Conservation (phyloP, 2,888 invertebrate genomes). For the Ophion costatus region DNA sequence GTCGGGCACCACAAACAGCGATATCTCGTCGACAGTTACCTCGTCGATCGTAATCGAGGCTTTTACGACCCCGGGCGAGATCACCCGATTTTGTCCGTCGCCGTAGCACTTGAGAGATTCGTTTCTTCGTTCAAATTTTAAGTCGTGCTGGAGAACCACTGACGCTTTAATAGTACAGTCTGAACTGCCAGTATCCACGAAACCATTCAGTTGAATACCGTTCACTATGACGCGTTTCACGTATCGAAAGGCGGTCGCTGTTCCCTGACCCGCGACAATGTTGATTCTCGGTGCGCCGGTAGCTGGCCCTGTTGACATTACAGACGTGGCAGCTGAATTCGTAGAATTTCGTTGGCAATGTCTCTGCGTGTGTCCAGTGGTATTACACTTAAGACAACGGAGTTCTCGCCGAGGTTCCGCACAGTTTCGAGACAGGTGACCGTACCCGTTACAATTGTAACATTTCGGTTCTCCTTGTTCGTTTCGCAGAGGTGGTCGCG, state of each 20-base stretch:
- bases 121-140: background rate
- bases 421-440: constrained; percentile 34
- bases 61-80: constrained; percentile 7
- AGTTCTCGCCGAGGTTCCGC: constrained; percentile 31
- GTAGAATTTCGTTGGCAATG: constrained; percentile 2
- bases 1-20: constrained; percentile 16
- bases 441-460: constrained; percentile 36
- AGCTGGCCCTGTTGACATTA: background rate
- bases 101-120: background rate
- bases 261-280: background rate
- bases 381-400: constrained; percentile 8
- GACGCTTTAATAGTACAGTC: constrained; percentile 37
- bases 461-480: constrained; percentile 4
- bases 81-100: background rate
- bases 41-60: constrained; percentile 3
- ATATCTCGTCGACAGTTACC: background rate
- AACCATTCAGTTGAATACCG: background rate
- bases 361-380: constrained; percentile 21
- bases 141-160: background rate
- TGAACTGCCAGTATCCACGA: constrained; percentile 6
- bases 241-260: constrained; percentile 2
- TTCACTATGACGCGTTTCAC: background rate
- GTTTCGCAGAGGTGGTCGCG: background rate
- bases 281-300: background rate
- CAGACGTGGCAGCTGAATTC: background rate